These are phyloP conservation scores for Cebus imitator DNA, from an alignment of 2,113 vertebrate genomes.

Conservation along the genomic window DNA sequence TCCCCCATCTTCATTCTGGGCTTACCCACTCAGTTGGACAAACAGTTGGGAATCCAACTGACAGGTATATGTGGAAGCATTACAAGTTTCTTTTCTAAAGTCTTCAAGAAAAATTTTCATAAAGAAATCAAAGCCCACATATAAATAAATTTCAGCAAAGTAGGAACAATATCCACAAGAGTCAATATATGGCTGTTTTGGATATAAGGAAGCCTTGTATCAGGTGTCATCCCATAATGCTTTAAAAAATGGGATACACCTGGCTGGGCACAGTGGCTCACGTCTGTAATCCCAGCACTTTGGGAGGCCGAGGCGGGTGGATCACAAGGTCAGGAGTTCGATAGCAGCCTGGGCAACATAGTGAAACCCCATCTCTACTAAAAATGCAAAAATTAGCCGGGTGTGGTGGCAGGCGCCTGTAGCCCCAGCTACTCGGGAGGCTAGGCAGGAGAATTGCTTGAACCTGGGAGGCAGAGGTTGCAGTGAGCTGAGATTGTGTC, in stretches of 20 bases:
- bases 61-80: background rate
- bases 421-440: no score
- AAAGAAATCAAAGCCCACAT: slow-evolving; percentile 43
- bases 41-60: background rate
- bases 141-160: slow-evolving; percentile 31
- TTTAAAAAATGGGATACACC: background rate
- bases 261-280: no score
- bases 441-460: no score
- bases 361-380: no score
- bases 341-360: background rate
- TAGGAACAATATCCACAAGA: background rate
- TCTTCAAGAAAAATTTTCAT: background rate
- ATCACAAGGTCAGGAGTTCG: background rate
- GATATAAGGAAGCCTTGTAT: background rate
- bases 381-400: no score
- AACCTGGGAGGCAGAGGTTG: no score
- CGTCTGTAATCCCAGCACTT: no score
- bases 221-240: background rate
- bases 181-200: background rate
- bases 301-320: no score
- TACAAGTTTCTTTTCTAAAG: background rate
- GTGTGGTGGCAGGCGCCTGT: no score
- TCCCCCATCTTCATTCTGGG: background rate
- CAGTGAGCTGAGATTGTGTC: no score
- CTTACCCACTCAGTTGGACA: slow-evolving; percentile 15